These are phyloP conservation scores for Drosophila trapezifrons DNA, from an alignment of 1,140 invertebrate species.

Conservation along the genomic window DNA sequence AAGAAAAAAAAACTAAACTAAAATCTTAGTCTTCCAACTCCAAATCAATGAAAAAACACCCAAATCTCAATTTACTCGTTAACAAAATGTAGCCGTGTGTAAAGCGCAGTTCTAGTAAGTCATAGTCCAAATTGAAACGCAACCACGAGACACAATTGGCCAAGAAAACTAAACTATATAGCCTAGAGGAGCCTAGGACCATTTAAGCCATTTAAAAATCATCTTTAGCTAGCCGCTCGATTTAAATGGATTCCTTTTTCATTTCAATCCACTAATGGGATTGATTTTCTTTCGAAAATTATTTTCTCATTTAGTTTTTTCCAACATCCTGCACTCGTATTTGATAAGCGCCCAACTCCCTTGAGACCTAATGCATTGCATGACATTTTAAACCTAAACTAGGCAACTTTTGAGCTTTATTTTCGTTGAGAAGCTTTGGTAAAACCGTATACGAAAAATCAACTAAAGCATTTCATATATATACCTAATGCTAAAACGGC, in stretches of 20 bases:
- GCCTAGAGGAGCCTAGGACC: slow-evolving; percentile 41
- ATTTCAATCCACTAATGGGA: slow-evolving; percentile 20
- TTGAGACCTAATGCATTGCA: slow-evolving; percentile 41
- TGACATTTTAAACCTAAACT: slow-evolving; percentile 37
- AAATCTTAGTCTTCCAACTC: slow-evolving; percentile 59
- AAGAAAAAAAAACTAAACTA: slow-evolving; percentile 9
- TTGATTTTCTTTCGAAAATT: slow-evolving; percentile 25
- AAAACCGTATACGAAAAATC: slow-evolving; percentile 26
- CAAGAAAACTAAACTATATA: slow-evolving; percentile 13
- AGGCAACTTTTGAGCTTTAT: slow-evolving; percentile 30
- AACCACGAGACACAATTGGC: slow-evolving; percentile 50
- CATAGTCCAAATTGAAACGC: slow-evolving; percentile 45
- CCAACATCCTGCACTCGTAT: slow-evolving; percentile 48
- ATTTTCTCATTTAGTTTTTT: slow-evolving; percentile 41
- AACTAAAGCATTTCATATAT: slow-evolving; percentile 27
- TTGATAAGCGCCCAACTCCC: slow-evolving; percentile 22
- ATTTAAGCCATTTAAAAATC: slow-evolving; percentile 31
- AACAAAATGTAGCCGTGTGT: slow-evolving; percentile 27
- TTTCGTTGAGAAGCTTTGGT: slow-evolving; percentile 31
- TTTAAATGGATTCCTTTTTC: slow-evolving; percentile 30
- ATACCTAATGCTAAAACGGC: slow-evolving; percentile 12
- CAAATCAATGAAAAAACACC: slow-evolving; percentile 38
- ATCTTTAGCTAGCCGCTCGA: slow-evolving; percentile 48
- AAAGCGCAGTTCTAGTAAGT: slow-evolving; percentile 25
- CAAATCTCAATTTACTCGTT: slow-evolving; percentile 35